Conservation (phyloP, 2,113 vertebrate genomes). For the Pygoscelis adeliae region DNA sequence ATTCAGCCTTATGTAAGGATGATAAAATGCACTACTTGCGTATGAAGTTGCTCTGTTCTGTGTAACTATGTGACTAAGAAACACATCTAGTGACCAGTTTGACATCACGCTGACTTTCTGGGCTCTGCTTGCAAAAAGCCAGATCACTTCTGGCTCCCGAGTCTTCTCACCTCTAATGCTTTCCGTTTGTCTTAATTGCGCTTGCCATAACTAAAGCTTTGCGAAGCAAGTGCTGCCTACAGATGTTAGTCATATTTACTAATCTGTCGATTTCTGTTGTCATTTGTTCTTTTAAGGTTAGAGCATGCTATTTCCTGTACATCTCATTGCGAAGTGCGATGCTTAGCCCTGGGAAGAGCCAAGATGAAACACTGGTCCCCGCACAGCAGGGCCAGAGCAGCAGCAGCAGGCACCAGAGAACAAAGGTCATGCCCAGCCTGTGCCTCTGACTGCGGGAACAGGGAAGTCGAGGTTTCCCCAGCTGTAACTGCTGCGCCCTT, state of each 20-base stretch:
- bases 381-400: neutral
- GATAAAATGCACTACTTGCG: neutral
- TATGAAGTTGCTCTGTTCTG: neutral
- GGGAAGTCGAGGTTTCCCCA: neutral
- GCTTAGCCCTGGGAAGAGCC: neutral
- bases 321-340: fast-evolving
- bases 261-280: neutral
- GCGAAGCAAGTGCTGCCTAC: neutral
- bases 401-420: neutral
- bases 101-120: neutral
- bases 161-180: neutral
- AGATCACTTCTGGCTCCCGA: neutral
- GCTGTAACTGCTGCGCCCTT: fast-evolving
- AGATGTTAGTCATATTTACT: neutral
- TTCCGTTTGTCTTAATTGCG: neutral
- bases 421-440: fast-evolving
- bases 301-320: neutral
- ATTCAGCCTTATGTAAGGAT: neutral
- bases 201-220: neutral
- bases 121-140: neutral
- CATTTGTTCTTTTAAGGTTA: neutral
- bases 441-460: neutral
- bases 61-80: neutral
- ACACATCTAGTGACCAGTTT: too few species aligned
- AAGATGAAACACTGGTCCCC: fast-evolving